Evolutionary conservation across 2,113 vertebrate genomes (phyloP).

Genomic region (Grantiella picta): DNA sequence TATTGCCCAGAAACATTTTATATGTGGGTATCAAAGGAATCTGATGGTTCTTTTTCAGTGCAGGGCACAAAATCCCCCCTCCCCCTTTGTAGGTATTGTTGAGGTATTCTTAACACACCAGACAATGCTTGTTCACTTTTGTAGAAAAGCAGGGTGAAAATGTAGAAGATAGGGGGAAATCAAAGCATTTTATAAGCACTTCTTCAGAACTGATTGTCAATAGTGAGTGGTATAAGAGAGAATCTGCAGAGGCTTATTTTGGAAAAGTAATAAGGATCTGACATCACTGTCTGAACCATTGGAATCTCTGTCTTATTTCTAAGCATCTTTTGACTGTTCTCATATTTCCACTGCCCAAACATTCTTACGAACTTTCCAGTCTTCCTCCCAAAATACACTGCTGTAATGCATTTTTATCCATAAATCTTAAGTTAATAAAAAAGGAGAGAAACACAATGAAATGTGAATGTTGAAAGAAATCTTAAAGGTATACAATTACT

Average conservation of each 20-base stretch:
- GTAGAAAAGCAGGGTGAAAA: neutral
- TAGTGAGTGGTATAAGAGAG: neutral
- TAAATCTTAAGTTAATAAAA: neutral
- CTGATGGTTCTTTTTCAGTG: neutral
- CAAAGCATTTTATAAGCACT: neutral
- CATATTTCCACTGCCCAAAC: neutral
- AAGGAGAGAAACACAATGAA: neutral
- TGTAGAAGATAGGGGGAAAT: neutral
- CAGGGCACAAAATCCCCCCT: neutral
- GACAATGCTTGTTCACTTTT: neutral
- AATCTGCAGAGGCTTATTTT: constrained; percentile 12
- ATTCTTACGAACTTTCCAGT: constrained; percentile 35
- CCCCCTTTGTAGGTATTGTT: accelerated
- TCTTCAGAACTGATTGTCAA: neutral
- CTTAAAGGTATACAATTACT: neutral
- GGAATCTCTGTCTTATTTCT: constrained; percentile 33
- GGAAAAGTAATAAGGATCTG: constrained; percentile 23
- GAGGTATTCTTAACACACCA: neutral
- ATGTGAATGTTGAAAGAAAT: neutral
- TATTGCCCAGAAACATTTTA: neutral
- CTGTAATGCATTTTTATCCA: neutral
- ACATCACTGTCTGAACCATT: constrained; percentile 33
- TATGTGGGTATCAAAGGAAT: neutral
- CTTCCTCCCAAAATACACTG: neutral
- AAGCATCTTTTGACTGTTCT: constrained; percentile 12